These are phyloP conservation scores for Littorina saxatilis DNA, from an alignment of 1,140 invertebrate genomes.

Conservation along the genomic window DNA sequence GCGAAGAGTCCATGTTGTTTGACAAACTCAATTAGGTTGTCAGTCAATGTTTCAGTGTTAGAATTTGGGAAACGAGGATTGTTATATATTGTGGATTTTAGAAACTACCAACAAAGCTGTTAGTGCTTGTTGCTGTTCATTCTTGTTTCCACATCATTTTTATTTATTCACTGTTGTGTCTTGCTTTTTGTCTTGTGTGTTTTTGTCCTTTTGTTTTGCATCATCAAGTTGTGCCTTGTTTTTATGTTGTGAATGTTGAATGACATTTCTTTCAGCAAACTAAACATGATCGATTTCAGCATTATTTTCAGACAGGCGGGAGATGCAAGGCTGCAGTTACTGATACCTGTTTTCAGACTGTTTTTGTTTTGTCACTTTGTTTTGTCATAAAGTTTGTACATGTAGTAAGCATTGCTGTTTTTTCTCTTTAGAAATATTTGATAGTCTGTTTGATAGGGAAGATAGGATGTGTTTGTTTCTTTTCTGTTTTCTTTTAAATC, in stretches of 20 bases:
- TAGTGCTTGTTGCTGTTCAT: slow-evolving; percentile 12
- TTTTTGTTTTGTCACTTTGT: neutral
- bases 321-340: no score
- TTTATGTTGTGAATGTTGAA: neutral
- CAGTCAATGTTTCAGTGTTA: no score
- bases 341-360: neutral
- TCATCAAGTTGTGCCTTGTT: neutral
- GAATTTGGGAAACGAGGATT: neutral
- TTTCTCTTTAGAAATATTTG: no score
- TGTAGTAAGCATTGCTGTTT: no score
- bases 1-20: no score
- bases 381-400: neutral
- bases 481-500: no score
- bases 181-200: neutral
- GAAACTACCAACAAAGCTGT: slow-evolving; percentile 17
- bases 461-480: no score
- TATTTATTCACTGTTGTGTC: neutral
- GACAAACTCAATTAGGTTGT: no score
- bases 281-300: neutral
- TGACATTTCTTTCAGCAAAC: slow-evolving; percentile 12
- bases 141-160: neutral
- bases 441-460: no score
- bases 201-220: neutral
- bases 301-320: neutral
- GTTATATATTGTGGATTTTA: neutral